Evolutionary conservation across 2,888 invertebrate genomes (phyloP).

Genomic region (Ophioninae sp.): DNA sequence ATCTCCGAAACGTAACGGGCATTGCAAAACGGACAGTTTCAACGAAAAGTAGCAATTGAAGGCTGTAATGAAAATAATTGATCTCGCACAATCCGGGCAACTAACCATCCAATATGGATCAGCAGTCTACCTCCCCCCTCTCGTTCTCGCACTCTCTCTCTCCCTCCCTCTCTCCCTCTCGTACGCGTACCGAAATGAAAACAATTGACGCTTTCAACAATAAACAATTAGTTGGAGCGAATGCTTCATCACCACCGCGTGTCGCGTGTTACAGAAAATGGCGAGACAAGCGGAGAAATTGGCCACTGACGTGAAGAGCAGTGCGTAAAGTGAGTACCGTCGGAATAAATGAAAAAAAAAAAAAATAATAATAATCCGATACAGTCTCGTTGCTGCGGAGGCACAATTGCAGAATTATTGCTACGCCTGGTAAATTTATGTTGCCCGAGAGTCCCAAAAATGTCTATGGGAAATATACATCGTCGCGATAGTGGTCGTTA

Average conservation of each 20-base stretch:
- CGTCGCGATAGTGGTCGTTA: too few species aligned
- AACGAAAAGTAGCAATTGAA: too few species aligned
- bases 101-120: too few species aligned
- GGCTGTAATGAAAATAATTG: too few species aligned
- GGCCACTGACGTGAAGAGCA: conserved; percentile 64
- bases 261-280: conserved; percentile 64
- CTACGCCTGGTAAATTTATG: background rate
- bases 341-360: background rate
- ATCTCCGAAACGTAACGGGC: too few species aligned
- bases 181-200: background rate
- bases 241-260: conserved; percentile 36
- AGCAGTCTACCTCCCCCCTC: too few species aligned
- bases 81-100: too few species aligned
- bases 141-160: too few species aligned
- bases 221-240: background rate
- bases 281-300: conserved; percentile 62
- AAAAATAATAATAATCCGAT: background rate
- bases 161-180: background rate
- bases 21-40: too few species aligned
- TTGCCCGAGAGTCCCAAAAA: too few species aligned
- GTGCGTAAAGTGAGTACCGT: conserved; percentile 62
- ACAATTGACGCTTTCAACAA: background rate
- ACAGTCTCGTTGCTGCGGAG: background rate
- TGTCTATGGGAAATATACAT: too few species aligned
- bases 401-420: conserved; percentile 1